Evolutionary conservation across 2,888 invertebrate genomes (phyloP), one percentile per base, ranked within the genome.

Genomic region (Noctua fimbriata): DNA sequence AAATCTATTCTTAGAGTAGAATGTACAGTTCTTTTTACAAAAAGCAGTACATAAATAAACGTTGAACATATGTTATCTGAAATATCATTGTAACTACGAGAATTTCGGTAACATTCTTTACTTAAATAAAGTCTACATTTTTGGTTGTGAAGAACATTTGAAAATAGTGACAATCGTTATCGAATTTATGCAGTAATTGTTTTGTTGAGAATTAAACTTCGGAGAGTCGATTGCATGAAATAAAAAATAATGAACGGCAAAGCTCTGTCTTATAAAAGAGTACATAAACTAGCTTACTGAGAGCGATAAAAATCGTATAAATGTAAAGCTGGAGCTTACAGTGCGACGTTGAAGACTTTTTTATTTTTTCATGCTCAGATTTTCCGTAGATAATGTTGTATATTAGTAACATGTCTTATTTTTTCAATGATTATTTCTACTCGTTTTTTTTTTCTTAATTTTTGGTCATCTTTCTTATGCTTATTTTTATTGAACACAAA

Each of bases 211-310:
- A 70, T 67, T 60, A 67, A 73, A 65, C n/a, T 71, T 21, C 21
- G 32, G n/a, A 41, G 21, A 55, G n/a, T 47, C 69, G 63, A 76
- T 73, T 44, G 32, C 47, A 49, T 73, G 58, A 52, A 74, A 83
- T 55, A 86, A 78, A 75, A 78, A 73, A 73, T 28, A 83, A 73
- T 69, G 60, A 74, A 74, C 41, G 49, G 49, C 65, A 73, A 75
- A 73, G 58, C 55, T 47, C 41, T 69, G 47, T 60, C 55, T 86
- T 60, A 63, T 49, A 58, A 79, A 77, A 75, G 75, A 58, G 41
- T 67, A 75, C 69, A 81, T 86, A 78, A 87, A 81, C 72, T 70
- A 60, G 76, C 67, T 76, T 67, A 65, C 52, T 69, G 24, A 47
- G 67, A 24, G 44, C 70, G n/a, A 79, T 84, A 87, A 75, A 81